Evolutionary conservation across 2,888 invertebrate genomes (phyloP).

Genomic region (Tipula confusa): DNA sequence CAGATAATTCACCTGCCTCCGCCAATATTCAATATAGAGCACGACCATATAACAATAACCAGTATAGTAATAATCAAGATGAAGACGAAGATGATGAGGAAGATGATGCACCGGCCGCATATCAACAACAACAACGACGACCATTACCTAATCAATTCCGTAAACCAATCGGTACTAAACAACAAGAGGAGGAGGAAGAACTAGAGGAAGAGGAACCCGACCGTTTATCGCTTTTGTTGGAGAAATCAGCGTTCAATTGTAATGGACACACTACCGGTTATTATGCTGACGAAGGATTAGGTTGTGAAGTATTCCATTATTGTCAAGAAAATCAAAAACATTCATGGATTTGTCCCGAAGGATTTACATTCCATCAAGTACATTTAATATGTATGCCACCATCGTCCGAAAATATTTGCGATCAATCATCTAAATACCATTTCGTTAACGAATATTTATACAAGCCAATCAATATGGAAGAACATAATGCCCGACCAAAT

Average conservation of each 20-base stretch:
- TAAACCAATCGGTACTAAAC: constrained; percentile 12
- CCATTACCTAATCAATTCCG: background rate
- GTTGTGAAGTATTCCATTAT: constrained; percentile 90
- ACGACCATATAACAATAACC: background rate
- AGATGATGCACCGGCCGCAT: background rate
- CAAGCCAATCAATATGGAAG: constrained; percentile 79
- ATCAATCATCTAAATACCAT: constrained; percentile 82
- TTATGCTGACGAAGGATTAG: constrained; percentile 83
- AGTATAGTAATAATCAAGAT: background rate
- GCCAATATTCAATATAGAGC: constrained; percentile 28
- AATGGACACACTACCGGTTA: constrained; percentile 78
- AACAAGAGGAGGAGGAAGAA: constrained; percentile 56
- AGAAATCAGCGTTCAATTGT: constrained; percentile 81
- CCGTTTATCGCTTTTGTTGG: constrained; percentile 69
- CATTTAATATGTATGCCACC: constrained; percentile 93
- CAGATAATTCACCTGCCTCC: background rate
- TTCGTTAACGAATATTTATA: constrained; percentile 91
- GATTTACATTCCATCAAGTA: constrained; percentile 68
- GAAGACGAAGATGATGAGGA: background rate
- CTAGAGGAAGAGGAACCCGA: constrained; percentile 82
- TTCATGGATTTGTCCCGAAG: constrained; percentile 91
- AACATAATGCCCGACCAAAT: constrained; percentile 75
- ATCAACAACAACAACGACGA: constrained; percentile 21
- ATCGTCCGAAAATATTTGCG: constrained; percentile 81
- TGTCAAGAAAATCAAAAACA: constrained; percentile 86